Base-by-base conservation (phyloP, 2,113 vertebrate genomes). In the Gallinago paraguaiae region DNA sequence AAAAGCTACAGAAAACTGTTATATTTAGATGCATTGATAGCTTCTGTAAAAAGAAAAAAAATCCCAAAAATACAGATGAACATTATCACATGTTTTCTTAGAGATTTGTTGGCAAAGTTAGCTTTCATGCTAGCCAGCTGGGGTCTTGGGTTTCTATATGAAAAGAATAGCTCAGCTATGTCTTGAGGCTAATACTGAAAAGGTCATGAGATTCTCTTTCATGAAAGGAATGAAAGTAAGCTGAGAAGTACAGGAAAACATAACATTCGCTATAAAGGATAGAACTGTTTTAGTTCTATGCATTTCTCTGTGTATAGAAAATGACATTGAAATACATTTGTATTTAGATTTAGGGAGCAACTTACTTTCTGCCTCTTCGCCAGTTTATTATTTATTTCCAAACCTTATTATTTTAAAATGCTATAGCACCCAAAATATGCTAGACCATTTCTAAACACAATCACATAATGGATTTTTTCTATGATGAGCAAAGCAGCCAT, bases 141-240 rank as follows among this genome's bases (percentile, higher is more conserved):
- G 91, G 88, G 94, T 96, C 96, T 95, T 91, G 46, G 79, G 86
- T 95, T 95, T 93, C 94, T 95, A 17, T 96, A 96, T 93, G 82
- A 97, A 97, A 97, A 93, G 88, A 97, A 94, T 88, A 96, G 94
- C 91, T 93, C 93, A 95, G 92, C 86, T 96, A 93, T 97, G 88
- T 97, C 95, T 96, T 90, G 93, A 95, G 94, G 96, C 94, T 95
- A 96, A 95, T 96, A 88, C 91, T 92, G 96, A 94, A 97, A 96
- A 96, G 95, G 94, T 96, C 94, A 94, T 91, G 90, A 95, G 90
- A 94, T 96, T 97, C 86, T 93, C 92, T 97, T 97, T 96, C 94
- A 95, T 93, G 88, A 82, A 94, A 88, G 54, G 69, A 96, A 95
- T 95, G 92, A 96, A 97, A 96, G 92, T 82, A 94, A 97, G 88